Percentiles rank a stretch among this genome's conserved stretches.
Conservation (phyloP, 2,888 invertebrate species). For the Deladenus siricidicola region DNA sequence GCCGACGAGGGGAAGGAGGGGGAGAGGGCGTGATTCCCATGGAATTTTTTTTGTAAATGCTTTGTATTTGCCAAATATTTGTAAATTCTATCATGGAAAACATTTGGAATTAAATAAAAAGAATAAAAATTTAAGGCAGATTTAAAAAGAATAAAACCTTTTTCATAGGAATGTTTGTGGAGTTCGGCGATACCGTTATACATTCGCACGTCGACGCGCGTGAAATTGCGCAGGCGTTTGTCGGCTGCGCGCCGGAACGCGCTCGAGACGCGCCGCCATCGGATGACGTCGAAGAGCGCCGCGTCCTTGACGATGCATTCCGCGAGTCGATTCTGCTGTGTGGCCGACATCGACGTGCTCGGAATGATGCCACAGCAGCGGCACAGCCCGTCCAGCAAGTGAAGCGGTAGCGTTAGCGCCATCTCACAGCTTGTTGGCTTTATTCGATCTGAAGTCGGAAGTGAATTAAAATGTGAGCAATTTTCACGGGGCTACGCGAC, state of each 20-base stretch:
- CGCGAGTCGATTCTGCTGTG: constrained; percentile 25
- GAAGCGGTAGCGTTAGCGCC: constrained; percentile 35
- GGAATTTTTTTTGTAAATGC: too few relatives aligned
- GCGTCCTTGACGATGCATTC: constrained; percentile 24
- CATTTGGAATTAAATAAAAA: too few relatives aligned
- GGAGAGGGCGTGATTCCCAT: too few relatives aligned
- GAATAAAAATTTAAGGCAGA: too few relatives aligned
- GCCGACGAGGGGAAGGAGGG: too few relatives aligned
- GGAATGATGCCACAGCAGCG: constrained; percentile 15
- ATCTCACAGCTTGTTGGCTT: constrained; percentile 3
- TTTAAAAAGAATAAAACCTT: constrained; percentile 18
- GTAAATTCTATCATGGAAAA: too few relatives aligned
- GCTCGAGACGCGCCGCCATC: constrained; percentile 39
- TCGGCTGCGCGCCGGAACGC: constrained; percentile 33
- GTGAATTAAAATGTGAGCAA: too few relatives aligned
- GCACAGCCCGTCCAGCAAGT: constrained; percentile 27
- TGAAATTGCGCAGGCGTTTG: constrained; percentile 24
- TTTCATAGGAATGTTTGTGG: constrained; percentile 23
- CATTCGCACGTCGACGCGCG: constrained; percentile 38
- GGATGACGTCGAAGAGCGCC: constrained; percentile 33
- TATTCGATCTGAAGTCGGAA: not conserved
- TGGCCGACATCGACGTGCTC: not conserved
- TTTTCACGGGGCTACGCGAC: too few relatives aligned
- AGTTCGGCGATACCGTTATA: constrained; percentile 37
- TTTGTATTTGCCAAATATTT: too few relatives aligned